Evolutionary conservation across 2,888 invertebrate species (phyloP).

Genomic region (Sussaba pulchella): DNA sequence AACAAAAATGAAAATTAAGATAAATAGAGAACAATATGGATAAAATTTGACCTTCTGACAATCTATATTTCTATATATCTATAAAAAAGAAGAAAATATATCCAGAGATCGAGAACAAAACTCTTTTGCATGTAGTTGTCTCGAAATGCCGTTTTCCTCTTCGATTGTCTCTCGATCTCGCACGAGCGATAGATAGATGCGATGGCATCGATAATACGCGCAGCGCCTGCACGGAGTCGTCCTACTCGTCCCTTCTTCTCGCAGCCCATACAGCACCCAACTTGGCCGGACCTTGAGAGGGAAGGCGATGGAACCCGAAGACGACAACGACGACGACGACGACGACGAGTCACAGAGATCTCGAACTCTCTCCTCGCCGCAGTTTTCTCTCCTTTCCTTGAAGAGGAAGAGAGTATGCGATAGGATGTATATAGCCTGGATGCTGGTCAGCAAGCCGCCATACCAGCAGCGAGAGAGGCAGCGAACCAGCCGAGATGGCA

Average conservation of each 20-base stretch:
- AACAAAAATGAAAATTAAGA: too few relatives aligned
- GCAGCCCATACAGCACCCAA: constrained; percentile 25
- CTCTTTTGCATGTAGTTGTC: constrained; percentile 36
- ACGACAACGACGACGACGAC: not conserved
- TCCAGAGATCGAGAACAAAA: constrained; percentile 33
- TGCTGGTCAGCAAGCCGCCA: constrained; percentile 23
- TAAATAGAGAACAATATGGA: too few relatives aligned
- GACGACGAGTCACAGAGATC: constrained; percentile 25
- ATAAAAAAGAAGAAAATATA: constrained; percentile 21
- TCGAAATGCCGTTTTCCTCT: not conserved
- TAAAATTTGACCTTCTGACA: too few relatives aligned
- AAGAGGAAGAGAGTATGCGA: constrained; percentile 29
- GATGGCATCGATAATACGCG: constrained; percentile 76
- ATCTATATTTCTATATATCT: too few relatives aligned
- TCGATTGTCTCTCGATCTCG: constrained; percentile 59
- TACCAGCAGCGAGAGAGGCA: constrained; percentile 18
- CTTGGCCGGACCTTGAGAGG: constrained; percentile 12
- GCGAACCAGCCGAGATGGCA: constrained; percentile 73
- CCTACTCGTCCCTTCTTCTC: not conserved
- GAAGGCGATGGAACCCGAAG: not conserved
- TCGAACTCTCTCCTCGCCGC: constrained; percentile 15
- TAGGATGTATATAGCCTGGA: constrained; percentile 14
- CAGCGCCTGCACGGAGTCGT: constrained; percentile 70
- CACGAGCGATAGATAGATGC: constrained; percentile 73
- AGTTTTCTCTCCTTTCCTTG: constrained; percentile 34